phyloP scores from a whole-genome alignment of 2,113 vertebrate species.

The Hypocryptadius cinnamomeus region DNA sequence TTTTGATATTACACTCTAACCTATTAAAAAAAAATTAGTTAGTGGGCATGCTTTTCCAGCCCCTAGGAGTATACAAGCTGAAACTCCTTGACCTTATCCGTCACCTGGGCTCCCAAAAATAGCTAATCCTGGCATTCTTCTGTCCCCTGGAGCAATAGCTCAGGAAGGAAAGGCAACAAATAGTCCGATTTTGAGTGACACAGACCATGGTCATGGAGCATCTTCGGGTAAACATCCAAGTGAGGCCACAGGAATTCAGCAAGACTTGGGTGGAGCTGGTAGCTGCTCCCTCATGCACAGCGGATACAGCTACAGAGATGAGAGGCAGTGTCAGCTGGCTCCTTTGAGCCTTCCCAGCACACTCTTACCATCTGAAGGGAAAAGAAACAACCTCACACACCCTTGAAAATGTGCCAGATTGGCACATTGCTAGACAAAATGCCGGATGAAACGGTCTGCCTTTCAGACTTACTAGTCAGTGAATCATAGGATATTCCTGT shows the following conservation, averaged over 20 bases:
- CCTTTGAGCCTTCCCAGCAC: rapidly evolving
- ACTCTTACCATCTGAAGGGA: not conserved
- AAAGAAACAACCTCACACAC: not conserved
- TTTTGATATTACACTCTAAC: not conserved
- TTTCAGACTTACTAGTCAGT: not conserved
- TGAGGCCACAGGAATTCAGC: not conserved
- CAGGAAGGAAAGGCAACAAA: not conserved
- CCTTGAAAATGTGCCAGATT: not conserved
- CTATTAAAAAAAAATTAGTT: not conserved
- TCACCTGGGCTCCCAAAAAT: not conserved
- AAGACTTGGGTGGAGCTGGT: not conserved
- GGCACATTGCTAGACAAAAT: not conserved
- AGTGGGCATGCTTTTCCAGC: not conserved
- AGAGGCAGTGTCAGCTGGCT: not conserved
- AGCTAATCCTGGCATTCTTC: not conserved
- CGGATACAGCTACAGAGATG: not conserved
- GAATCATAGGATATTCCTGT: not conserved
- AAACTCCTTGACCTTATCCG: not conserved
- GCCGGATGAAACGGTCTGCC: not conserved
- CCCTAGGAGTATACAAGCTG: not conserved
- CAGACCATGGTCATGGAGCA: not conserved
- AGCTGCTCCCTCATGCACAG: not conserved
- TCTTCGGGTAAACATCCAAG: not conserved
- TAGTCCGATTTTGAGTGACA: not conserved
- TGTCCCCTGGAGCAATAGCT: not conserved